These are phyloP conservation scores for Heliconius charithonia DNA, from an alignment of 2,888 invertebrate genomes.

Conservation along the genomic window DNA sequence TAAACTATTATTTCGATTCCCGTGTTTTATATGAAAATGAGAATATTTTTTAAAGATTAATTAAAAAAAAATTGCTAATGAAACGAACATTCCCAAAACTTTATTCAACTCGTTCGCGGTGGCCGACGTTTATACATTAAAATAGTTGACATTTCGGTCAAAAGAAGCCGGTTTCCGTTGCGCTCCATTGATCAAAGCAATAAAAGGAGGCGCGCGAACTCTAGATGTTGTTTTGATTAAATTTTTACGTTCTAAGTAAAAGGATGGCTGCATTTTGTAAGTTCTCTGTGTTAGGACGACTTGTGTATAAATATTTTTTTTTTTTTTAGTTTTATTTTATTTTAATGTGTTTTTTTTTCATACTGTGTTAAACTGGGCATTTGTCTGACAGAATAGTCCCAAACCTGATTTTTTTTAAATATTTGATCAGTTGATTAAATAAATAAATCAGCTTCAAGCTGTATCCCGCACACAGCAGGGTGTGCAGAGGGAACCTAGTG, in stretches of 20 bases:
- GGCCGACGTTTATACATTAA: slow-evolving; percentile 21
- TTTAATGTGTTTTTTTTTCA: background rate
- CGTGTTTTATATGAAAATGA: background rate
- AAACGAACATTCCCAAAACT: background rate
- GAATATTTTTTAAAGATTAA: background rate
- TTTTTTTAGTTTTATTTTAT: no score
- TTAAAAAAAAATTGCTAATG: background rate
- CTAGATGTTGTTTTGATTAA: slow-evolving; percentile 61
- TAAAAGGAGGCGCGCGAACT: slow-evolving; percentile 53
- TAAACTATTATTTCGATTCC: no score
- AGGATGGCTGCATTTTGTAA: slow-evolving; percentile 26
- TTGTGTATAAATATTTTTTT: background rate
- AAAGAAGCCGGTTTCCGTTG: slow-evolving; percentile 54
- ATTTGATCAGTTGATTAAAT: no score
- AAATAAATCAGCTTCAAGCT: no score
- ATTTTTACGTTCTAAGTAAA: slow-evolving; percentile 55
- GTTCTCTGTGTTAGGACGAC: background rate
- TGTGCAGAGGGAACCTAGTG: no score
- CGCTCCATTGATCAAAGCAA: slow-evolving; percentile 62
- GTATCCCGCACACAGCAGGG: no score
- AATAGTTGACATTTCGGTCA: slow-evolving; percentile 52
- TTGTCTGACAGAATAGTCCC: no score
- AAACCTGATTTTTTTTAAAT: no score
- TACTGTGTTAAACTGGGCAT: no score
- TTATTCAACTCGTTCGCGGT: slow-evolving; percentile 26